phyloP scores from a whole-genome alignment of 1,140 invertebrate genomes.

The Neuroterus valhalla region DNA sequence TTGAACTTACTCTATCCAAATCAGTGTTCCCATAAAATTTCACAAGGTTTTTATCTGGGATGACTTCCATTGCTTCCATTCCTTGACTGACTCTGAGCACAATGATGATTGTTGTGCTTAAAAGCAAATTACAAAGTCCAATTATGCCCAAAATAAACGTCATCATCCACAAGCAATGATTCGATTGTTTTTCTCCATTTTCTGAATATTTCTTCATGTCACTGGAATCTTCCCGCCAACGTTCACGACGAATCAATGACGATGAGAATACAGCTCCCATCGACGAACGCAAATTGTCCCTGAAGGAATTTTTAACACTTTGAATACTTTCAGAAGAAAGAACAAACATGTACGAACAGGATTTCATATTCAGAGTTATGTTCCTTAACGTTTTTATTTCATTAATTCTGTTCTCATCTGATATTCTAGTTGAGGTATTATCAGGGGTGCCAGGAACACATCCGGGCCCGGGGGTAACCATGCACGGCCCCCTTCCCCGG shows the following conservation, averaged over 20 bases:
- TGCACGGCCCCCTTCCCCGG: too few species aligned
- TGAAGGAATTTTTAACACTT: constrained; percentile 31
- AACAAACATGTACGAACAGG: too few species aligned
- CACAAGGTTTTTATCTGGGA: constrained; percentile 83
- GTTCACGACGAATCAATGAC: constrained; percentile 24
- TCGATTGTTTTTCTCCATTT: constrained; percentile 50
- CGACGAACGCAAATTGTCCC: background rate
- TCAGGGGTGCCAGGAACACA: too few species aligned
- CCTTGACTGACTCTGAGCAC: constrained; percentile 74
- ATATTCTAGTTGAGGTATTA: too few species aligned
- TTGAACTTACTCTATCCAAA: constrained; percentile 78
- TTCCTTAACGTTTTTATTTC: too few species aligned
- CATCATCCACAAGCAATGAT: constrained; percentile 68
- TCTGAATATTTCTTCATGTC: constrained; percentile 46
- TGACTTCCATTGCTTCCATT: constrained; percentile 90
- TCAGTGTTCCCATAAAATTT: constrained; percentile 90
- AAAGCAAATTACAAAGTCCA: constrained; percentile 69
- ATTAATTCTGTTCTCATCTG: too few species aligned
- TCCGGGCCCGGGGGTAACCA: too few species aligned
- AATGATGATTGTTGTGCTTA: constrained; percentile 69
- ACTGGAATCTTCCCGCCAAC: constrained; percentile 52
- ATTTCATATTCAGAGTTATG: too few species aligned
- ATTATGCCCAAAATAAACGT: constrained; percentile 66
- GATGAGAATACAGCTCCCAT: constrained; percentile 1
- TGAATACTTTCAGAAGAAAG: background rate